phyloP scores from a whole-genome alignment of 2,888 invertebrate genomes.

The Anarsia innoxiella region DNA sequence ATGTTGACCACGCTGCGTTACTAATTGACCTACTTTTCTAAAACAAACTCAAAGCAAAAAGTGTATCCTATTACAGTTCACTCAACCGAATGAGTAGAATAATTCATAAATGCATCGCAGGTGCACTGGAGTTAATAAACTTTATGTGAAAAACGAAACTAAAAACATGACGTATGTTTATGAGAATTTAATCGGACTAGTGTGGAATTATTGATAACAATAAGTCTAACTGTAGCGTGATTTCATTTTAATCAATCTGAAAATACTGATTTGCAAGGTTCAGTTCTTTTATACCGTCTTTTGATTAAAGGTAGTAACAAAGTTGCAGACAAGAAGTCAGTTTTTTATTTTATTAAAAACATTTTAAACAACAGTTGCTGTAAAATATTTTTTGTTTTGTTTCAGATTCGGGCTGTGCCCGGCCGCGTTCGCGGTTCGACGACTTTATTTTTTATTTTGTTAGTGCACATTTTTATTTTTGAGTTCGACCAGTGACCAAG shows the following conservation, averaged over 20 bases:
- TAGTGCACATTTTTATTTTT: slow-evolving; percentile 33
- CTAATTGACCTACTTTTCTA: slow-evolving; percentile 7
- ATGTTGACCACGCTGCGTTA: slow-evolving; percentile 4
- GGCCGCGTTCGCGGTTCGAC: slow-evolving; percentile 61
- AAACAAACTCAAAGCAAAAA: slow-evolving; percentile 3
- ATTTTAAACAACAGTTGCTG: no score
- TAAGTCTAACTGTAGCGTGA: no score
- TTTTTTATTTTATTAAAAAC: no score
- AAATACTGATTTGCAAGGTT: no score
- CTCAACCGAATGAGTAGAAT: no score
- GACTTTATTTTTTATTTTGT: slow-evolving; percentile 34
- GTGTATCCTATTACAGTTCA: no score
- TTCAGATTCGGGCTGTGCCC: slow-evolving; percentile 65
- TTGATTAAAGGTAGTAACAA: no score
- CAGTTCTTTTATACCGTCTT: no score
- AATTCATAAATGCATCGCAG: no score
- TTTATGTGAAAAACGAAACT: background rate
- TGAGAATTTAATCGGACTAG: background rate
- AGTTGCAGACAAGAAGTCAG: no score
- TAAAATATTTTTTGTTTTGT: slow-evolving; percentile 32
- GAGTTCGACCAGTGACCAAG: slow-evolving; percentile 42
- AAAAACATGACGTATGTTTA: background rate
- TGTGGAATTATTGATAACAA: no score
- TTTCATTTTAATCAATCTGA: no score
- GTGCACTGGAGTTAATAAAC: background rate